These are phyloP conservation scores for Bos taurus DNA, from an alignment of 2,113 vertebrate species.

Conservation along the genomic window ARS-UCD2.0 NC_037334.1:31443501-31444000, in stretches of 20 bases:
- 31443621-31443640: constrained; percentile 33
- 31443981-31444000: background rate
- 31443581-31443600: constrained; percentile 27
- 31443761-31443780: constrained; percentile 22
- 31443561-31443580: constrained; percentile 61
- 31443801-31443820: background rate
- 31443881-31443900: constrained; percentile 61
- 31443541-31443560: constrained; percentile 23
- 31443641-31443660: constrained; percentile 21
- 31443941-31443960: constrained; percentile 58
- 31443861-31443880: constrained; percentile 46
- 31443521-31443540: constrained; percentile 35
- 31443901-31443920: constrained; percentile 61
- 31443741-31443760: constrained; percentile 38
- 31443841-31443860: constrained; percentile 54
- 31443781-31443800: constrained; percentile 3
- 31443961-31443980: constrained; percentile 51
- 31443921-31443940: constrained; percentile 67
- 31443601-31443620: constrained; percentile 40
- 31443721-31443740: constrained; percentile 22
- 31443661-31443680: constrained; percentile 40
- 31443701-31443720: constrained; percentile 40
- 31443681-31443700: constrained; percentile 26
- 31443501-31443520: constrained; percentile 20
- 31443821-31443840: background rate